These are phyloP conservation scores for Paedocypris micromegethes DNA, from an alignment of 2,797 vertebrate genomes.

Conservation along the genomic window DNA sequence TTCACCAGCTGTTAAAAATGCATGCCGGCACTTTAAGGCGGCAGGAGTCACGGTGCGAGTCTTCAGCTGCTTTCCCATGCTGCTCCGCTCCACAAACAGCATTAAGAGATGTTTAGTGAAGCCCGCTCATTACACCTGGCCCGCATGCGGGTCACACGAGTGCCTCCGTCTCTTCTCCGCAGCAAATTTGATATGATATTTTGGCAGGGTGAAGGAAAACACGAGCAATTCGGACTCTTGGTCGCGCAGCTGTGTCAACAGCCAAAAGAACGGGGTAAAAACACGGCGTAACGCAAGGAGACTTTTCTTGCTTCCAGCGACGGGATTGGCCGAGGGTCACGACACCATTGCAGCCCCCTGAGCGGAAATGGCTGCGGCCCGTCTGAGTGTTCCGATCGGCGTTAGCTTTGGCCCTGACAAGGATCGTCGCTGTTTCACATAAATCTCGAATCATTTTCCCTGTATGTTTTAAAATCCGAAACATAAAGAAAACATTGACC, in stretches of 20 bases:
- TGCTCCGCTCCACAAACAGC: slow-evolving; percentile 32
- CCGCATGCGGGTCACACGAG: slow-evolving; percentile 37
- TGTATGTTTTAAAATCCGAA: slow-evolving; percentile 1
- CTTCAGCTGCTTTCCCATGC: slow-evolving; percentile 12
- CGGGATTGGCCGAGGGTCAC: slow-evolving; percentile 31
- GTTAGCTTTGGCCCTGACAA: slow-evolving; percentile 2
- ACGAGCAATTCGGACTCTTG: slow-evolving; percentile 56
- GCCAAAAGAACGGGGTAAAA: slow-evolving; percentile 59
- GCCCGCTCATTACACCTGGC: slow-evolving; percentile 31
- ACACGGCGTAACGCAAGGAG: slow-evolving; percentile 12
- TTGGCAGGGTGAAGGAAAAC: slow-evolving; percentile 60
- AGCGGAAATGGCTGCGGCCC: slow-evolving; percentile 10
- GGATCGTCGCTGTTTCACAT: slow-evolving; percentile 17
- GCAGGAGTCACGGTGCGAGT: slow-evolving; percentile 36
- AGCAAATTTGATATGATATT: slow-evolving; percentile 47
- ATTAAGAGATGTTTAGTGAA: slow-evolving; percentile 37
- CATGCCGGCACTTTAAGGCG: slow-evolving; percentile 57
- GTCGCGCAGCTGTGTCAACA: slow-evolving; percentile 77
- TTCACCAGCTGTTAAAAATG: slow-evolving; percentile 65
- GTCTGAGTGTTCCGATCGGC: slow-evolving; percentile 22
- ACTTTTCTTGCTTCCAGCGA: slow-evolving; percentile 14
- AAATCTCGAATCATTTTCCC: slow-evolving; percentile 23
- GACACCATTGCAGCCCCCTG: slow-evolving; percentile 3
- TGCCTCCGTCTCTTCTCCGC: slow-evolving; percentile 31
- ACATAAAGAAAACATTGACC: background rate